A percentile compares a stretch with the other conserved stretches of the same genome.
Evolutionary conservation across 92 coral and sea anemone species (phyloP).

Genomic region (Zoanthus gigantus): DNA sequence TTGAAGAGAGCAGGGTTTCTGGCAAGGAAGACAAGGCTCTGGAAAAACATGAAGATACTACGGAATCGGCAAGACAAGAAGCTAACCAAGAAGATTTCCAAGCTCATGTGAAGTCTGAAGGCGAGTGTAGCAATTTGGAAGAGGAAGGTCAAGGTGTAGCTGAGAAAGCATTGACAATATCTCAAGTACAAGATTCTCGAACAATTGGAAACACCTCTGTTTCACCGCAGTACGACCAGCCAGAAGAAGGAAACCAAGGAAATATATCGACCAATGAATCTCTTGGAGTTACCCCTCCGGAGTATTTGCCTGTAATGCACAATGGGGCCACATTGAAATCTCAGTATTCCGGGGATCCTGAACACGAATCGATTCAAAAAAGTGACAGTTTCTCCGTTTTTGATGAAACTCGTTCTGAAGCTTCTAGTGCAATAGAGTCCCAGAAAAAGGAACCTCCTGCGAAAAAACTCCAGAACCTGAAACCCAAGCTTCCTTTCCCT

Average conservation of each 20-base stretch:
- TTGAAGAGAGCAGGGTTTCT: background rate
- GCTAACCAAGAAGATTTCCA: constrained; percentile 42
- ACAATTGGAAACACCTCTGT: background rate
- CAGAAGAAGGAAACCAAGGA: constrained; percentile 25
- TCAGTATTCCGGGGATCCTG: background rate
- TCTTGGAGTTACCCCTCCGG: background rate
- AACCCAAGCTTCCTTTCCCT: constrained; percentile 87
- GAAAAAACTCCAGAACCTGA: constrained; percentile 68
- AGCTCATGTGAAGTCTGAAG: constrained; percentile 53
- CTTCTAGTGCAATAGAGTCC: constrained; percentile 28
- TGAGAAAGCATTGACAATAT: background rate
- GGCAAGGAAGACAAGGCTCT: background rate
- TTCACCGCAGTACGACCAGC: constrained; percentile 30
- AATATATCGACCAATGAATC: background rate
- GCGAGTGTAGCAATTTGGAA: constrained; percentile 63
- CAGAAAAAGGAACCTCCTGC: constrained; percentile 23
- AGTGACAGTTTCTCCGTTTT: constrained; percentile 66
- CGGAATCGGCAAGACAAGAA: constrained; percentile 2
- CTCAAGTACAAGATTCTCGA: background rate
- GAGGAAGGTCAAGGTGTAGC: constrained; percentile 49
- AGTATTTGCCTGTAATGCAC: constrained; percentile 14
- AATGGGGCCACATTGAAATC: background rate
- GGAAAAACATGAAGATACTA: background rate
- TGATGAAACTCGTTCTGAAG: constrained; percentile 41
- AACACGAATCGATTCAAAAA: constrained; percentile 14